Evolutionary conservation across 2,888 invertebrate species (phyloP), one percentile per base, ranked within the genome.

Genomic region (Pristionchus fissidentatus): DNA sequence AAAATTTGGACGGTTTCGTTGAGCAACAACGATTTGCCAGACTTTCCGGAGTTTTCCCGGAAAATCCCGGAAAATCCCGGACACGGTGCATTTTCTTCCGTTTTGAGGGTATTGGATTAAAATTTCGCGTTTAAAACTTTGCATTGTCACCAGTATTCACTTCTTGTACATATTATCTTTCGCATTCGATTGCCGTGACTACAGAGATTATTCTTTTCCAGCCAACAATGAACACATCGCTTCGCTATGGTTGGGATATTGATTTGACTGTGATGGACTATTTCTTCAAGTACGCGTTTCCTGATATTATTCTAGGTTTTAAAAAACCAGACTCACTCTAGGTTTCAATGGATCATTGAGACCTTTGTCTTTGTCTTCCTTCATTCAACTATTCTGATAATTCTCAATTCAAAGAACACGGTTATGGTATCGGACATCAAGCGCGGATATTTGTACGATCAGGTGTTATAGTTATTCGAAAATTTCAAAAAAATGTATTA

Each of bases 291-390:
- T 66, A 10, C 1, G 15, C 3, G 13, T 2, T 38, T 3, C 3
- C 38, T 15, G 1, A 22, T 66, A 26, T 66, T 22, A 22, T 38
- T 35, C 10, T 62, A 10, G 2, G 35, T 10, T n/a, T 29, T n/a
- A 66, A 66, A 10, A 55, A 55, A 55, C 1, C 35, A 66, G n/a
- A 7, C 55, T 55, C 22, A 22, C 55, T 35, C 1, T 38, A 66
- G 66, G n/a, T 38, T 66, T 19, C 66, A 66, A 38, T 66, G 66
- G 66, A 15, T 66, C 22, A 35, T 66, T 13, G 66, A 66, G 22
- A 19, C 66, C 2, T 66, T 66, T 22, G 66, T 66, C 22, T 38
- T 66, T 0, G 4, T 66, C 66, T 66, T 66, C 19, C 66, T 66
- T n/a, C 66, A 66, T 2, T 66, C 66, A 3, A 66, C 38, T 0